Percentiles rank a stretch among this genome's conserved stretches.
phyloP scores from a whole-genome alignment of 2,888 invertebrate species.

The Fragum sueziense region DNA sequence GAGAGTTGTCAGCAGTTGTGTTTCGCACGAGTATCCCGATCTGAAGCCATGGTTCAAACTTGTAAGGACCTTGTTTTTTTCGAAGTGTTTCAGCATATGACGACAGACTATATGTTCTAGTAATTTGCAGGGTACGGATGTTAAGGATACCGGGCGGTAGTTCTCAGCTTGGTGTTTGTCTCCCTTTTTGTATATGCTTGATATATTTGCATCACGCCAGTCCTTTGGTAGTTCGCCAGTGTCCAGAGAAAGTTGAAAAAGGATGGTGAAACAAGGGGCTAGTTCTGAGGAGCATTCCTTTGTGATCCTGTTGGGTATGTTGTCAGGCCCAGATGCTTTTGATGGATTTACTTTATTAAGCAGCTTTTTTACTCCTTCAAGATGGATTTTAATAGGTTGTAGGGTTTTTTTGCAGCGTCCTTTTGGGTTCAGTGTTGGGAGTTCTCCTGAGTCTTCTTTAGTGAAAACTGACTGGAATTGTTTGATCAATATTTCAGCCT shows the following conservation, averaged over 20 bases:
- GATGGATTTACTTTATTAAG: slow-evolving; percentile 18
- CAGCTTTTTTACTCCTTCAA: slow-evolving; percentile 36
- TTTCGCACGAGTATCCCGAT: slow-evolving; percentile 9
- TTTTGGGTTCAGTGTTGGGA: neutral
- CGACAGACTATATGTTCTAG: slow-evolving; percentile 29
- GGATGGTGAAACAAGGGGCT: slow-evolving; percentile 15
- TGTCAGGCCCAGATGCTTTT: slow-evolving; percentile 50
- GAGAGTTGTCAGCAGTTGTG: slow-evolving; percentile 18
- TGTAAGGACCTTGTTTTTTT: slow-evolving; percentile 16
- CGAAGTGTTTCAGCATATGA: neutral
- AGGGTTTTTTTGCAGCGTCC: neutral
- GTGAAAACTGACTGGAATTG: slow-evolving; percentile 49
- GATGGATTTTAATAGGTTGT: neutral
- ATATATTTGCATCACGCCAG: slow-evolving; percentile 27
- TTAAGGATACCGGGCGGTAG: slow-evolving; percentile 18
- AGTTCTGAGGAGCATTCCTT: slow-evolving; percentile 37
- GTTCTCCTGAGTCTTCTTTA: neutral
- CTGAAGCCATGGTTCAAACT: slow-evolving; percentile 26
- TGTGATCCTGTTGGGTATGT: slow-evolving; percentile 40
- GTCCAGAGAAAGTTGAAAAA: slow-evolving; percentile 24
- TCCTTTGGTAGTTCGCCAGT: slow-evolving; percentile 15
- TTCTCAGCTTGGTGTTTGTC: slow-evolving; percentile 20
- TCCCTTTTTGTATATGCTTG: slow-evolving; percentile 18
- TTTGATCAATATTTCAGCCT: slow-evolving; percentile 39
- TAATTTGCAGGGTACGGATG: slow-evolving; percentile 18